Percentiles rank a stretch among this genome's conserved stretches.
Conservation (phyloP, 92 coral and sea anemone genomes). For the Porites evermanni region DNA sequence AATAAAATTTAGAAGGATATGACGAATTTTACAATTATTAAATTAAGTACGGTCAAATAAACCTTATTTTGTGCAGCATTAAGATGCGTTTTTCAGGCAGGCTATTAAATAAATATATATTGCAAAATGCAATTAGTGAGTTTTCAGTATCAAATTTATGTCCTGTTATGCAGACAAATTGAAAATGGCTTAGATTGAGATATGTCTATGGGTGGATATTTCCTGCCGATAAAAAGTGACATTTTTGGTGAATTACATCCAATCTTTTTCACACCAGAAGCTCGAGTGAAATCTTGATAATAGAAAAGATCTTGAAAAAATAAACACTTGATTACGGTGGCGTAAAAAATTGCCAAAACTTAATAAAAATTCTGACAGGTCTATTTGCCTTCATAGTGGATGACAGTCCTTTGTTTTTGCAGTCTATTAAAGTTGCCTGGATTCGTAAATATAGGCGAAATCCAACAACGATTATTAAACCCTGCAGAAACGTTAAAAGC, state of each 20-base stretch:
- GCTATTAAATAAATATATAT: neutral
- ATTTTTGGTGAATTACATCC: neutral
- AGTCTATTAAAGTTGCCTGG: neutral
- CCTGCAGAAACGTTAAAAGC: neutral
- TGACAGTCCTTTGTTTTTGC: neutral
- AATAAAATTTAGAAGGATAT: too few relatives aligned
- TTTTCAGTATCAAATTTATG: neutral
- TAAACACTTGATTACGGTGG: neutral
- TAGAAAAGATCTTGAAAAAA: neutral
- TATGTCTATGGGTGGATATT: neutral
- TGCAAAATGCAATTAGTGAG: neutral
- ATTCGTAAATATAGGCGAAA: neutral
- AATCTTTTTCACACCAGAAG: neutral
- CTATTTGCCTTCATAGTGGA: neutral
- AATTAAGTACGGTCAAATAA: neutral
- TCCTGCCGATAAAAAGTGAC: neutral
- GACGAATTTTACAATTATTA: neutral
- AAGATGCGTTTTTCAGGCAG: too few relatives aligned
- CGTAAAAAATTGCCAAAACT: neutral
- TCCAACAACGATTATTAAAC: neutral
- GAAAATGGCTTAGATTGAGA: too few relatives aligned
- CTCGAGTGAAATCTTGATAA: neutral
- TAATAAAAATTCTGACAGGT: conserved; percentile 31
- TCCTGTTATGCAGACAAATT: neutral
- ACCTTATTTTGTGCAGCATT: neutral